Percentiles rank a stretch among this genome's conserved stretches.
Conservation (phyloP, 2,797 vertebrate species). For the Cryptoprocta ferox region DNA sequence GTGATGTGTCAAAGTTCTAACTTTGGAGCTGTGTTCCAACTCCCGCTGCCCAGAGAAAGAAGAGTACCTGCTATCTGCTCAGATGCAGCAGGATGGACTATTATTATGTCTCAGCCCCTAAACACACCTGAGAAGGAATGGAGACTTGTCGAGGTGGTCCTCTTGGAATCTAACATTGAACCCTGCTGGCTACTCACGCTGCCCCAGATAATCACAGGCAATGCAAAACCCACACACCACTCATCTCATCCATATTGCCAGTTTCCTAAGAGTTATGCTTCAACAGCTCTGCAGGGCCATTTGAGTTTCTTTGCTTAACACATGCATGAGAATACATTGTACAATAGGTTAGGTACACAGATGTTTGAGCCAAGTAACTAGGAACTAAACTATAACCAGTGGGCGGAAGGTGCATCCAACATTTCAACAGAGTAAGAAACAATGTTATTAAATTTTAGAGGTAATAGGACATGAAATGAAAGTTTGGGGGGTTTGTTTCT, state of each 20-base stretch:
- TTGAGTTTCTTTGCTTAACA: background rate
- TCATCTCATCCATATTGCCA: background rate
- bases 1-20: background rate
- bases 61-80: fast-evolving
- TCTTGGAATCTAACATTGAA: background rate
- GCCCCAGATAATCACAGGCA: too few relatives aligned
- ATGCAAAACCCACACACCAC: fast-evolving
- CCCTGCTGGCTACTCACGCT: background rate
- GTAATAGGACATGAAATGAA: background rate
- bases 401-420: background rate
- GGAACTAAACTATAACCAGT: background rate
- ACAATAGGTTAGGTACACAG: background rate
- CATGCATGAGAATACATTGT: background rate
- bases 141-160: background rate
- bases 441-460: background rate
- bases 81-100: background rate
- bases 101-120: background rate
- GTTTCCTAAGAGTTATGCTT: background rate
- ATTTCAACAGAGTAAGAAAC: background rate
- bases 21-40: background rate
- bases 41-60: background rate
- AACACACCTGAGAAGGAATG: background rate
- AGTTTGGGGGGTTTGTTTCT: background rate
- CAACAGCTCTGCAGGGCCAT: background rate
- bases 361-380: background rate